Evolutionary conservation across 2,888 invertebrate species (phyloP), one percentile per base, ranked within the genome.

Genomic region (Pyrochroa serraticornis): DNA sequence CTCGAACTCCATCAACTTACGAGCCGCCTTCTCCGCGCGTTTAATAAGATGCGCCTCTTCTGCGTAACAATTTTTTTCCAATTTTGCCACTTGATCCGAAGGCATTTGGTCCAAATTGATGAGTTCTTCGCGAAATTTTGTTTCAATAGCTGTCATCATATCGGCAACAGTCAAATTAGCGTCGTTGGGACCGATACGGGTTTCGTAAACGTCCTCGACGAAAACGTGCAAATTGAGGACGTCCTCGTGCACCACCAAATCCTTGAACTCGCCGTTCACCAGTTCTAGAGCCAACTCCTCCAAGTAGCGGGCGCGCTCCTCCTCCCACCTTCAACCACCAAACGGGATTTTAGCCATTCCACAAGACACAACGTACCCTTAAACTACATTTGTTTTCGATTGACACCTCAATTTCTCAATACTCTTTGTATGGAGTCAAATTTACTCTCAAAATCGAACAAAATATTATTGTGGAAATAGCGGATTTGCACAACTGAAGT

Each of bases 191-290:
- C 79, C 81, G 22, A 84, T 79, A 37, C 87, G 78, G 41, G 81
- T 82, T 73, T 87, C 86, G 71, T 84, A 88, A 31, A 86, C 83
- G 71, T 87, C 87, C 71, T 88, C 85, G 50, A 89, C 81, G 70
- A 84, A 84, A 6, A 85, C 79, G 58, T 81, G 77, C 34, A 88
- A 74, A 70, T 84, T 83, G 13, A 88, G 75, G 32, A 85, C 82
- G 7, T 84, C 82, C 33, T 81, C 79, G 7, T 84, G 81, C 48
- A 83, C 83, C 0, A 87, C 80, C 32, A 83, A 75, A 9, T 83
- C 78, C 53, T 83, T 84, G 71, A 87, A 87, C 39, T 82, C 75
- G 0, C 83, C 82, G 57, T 83, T 76, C 8, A 88, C 75, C 49
- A 87, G 77, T 66, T 81, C 79, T 58, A 80, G 79, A 58, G 86